These are phyloP conservation scores for Betta splendens DNA, from an alignment of 2,797 vertebrate genomes.

Conservation along the genomic window DNA sequence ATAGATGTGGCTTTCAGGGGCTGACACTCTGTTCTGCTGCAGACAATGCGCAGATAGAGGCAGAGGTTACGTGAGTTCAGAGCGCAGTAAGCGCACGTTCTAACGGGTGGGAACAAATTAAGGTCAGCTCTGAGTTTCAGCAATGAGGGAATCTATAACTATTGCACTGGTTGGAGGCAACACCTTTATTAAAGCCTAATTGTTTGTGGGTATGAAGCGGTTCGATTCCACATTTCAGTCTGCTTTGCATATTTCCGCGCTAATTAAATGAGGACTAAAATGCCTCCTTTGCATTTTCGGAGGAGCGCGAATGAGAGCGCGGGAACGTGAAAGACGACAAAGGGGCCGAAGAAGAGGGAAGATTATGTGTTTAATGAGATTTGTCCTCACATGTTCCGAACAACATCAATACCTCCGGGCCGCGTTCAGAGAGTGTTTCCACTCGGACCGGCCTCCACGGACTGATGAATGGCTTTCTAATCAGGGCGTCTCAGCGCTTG, in stretches of 20 bases:
- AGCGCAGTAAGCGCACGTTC: conserved; percentile 15
- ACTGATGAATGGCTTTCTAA: conserved; percentile 69
- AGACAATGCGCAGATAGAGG: conserved; percentile 36
- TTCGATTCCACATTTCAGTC: conserved; percentile 64
- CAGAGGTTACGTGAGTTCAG: conserved; percentile 42
- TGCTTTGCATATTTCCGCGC: conserved; percentile 67
- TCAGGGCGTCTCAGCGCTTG: conserved; percentile 46
- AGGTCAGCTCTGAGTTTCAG: conserved; percentile 37
- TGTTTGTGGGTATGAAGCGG: conserved; percentile 63
- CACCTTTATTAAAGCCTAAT: conserved; percentile 45
- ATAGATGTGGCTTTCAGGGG: conserved; percentile 46
- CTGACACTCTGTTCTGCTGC: conserved; percentile 25
- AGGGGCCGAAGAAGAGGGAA: conserved; percentile 6
- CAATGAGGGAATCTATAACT: conserved; percentile 43
- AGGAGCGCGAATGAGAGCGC: conserved; percentile 28
- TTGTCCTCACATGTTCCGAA: conserved; percentile 49
- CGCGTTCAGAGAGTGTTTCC: conserved; percentile 50
- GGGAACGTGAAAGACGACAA: conserved; percentile 40
- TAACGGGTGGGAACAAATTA: conserved; percentile 3
- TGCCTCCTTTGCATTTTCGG: conserved; percentile 66
- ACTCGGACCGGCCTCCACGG: conserved; percentile 37
- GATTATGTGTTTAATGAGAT: conserved; percentile 66
- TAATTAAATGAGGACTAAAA: conserved; percentile 65
- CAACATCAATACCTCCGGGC: conserved; percentile 50
- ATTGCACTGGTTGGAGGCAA: conserved; percentile 9